Percentiles rank a stretch among this genome's conserved stretches.
phyloP scores from a whole-genome alignment of 2,888 invertebrate species.

The Halictus ligatus region DNA sequence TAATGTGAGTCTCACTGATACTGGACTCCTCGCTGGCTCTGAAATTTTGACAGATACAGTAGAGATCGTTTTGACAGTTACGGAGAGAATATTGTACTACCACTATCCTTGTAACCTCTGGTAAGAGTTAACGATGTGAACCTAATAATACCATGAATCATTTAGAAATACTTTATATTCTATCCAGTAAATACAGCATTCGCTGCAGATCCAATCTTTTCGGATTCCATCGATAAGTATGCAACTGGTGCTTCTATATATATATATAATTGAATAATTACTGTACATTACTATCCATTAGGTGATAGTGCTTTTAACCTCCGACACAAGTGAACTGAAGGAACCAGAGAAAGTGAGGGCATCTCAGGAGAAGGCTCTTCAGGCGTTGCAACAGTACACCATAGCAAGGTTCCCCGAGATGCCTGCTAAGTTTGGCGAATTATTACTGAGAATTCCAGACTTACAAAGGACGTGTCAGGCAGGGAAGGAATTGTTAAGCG shows the following conservation, averaged over 20 bases:
- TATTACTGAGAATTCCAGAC: conserved; percentile 96
- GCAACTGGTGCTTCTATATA: background rate
- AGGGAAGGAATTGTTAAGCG: conserved; percentile 96
- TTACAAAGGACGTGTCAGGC: conserved; percentile 97
- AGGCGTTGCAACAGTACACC: conserved; percentile 96
- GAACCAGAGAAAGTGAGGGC: conserved; percentile 97
- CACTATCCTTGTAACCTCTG: background rate
- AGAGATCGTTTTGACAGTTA: too few species aligned
- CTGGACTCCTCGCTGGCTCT: too few species aligned
- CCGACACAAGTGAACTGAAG: conserved; percentile 95
- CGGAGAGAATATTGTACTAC: background rate
- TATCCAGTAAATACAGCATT: background rate
- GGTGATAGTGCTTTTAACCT: conserved; percentile 82
- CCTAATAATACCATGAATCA: background rate
- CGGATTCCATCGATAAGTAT: background rate
- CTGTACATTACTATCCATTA: conserved; percentile 43
- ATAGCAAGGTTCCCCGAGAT: conserved; percentile 95
- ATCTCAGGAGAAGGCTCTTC: conserved; percentile 96
- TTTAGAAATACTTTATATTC: background rate
- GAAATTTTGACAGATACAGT: too few species aligned
- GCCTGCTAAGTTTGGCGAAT: conserved; percentile 97
- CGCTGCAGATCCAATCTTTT: conserved; percentile 2
- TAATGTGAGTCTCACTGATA: too few species aligned
- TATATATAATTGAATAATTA: background rate
- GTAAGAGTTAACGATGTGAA: background rate